Conservation (phyloP, 2,888 invertebrate genomes). For the Trilocha varians region DNA sequence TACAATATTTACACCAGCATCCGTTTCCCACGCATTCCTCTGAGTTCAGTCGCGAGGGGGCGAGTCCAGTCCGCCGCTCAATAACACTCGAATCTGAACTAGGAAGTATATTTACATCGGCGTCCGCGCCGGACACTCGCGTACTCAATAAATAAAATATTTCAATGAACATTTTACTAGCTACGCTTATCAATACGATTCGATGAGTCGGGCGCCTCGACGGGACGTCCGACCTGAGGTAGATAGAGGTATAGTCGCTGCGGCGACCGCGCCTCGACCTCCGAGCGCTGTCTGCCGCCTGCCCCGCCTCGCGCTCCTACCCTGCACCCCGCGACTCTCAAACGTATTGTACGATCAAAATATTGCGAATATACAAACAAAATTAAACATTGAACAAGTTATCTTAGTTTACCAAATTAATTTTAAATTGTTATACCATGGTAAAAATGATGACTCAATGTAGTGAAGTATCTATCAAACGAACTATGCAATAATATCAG, state of each 20-base stretch:
- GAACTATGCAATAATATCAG: too few species aligned
- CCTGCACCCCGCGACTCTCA: too few species aligned
- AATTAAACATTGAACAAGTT: too few species aligned
- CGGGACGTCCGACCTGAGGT: constrained; percentile 41
- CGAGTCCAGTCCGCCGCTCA: background rate
- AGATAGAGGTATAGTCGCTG: constrained; percentile 24
- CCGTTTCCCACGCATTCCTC: constrained; percentile 2
- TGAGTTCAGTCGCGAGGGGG: background rate
- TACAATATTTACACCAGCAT: constrained; percentile 4
- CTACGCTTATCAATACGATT: constrained; percentile 59
- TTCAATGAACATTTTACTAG: constrained; percentile 46
- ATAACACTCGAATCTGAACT: background rate
- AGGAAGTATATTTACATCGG: background rate
- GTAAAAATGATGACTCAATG: too few species aligned
- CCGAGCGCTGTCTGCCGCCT: too few species aligned
- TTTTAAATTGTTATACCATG: too few species aligned
- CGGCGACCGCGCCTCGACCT: constrained; percentile 4
- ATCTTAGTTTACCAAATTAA: too few species aligned
- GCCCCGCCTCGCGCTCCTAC: too few species aligned
- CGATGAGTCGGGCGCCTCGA: constrained; percentile 54
- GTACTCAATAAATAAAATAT: constrained; percentile 24
- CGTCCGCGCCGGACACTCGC: background rate
- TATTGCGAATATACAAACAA: too few species aligned
- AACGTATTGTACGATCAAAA: too few species aligned
- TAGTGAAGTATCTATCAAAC: too few species aligned